Conservation (phyloP, 2,797 vertebrate species). For the Danio aesculapii region DNA sequence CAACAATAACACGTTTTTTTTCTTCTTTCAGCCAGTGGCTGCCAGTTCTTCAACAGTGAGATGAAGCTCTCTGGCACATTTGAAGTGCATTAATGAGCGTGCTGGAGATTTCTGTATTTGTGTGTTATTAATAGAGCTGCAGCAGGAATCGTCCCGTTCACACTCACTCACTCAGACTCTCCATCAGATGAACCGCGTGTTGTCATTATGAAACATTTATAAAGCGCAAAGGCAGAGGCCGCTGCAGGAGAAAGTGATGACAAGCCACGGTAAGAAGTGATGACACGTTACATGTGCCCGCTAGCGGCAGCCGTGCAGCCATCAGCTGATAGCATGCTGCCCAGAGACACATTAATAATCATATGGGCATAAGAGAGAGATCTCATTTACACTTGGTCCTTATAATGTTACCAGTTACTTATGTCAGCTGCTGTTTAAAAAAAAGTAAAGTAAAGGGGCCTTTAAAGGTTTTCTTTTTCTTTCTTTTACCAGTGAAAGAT, state of each 20-base stretch:
- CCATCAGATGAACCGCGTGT: slow-evolving; percentile 2
- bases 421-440: not conserved
- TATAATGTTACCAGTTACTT: slow-evolving; percentile 9
- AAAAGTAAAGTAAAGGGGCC: not conserved
- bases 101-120: slow-evolving; percentile 13
- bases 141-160: slow-evolving; percentile 26
- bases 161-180: slow-evolving; percentile 40
- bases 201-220: slow-evolving; percentile 55
- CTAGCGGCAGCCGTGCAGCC: slow-evolving; percentile 15
- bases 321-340: slow-evolving; percentile 42
- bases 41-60: not conserved
- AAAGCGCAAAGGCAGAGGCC: slow-evolving; percentile 27
- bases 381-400: slow-evolving; percentile 9
- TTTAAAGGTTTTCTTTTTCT: not conserved
- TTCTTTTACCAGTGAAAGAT: not conserved
- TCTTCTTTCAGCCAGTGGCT: slow-evolving; percentile 5
- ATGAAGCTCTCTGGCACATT: slow-evolving; percentile 15
- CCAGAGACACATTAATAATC: slow-evolving; percentile 43
- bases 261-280: slow-evolving; percentile 50
- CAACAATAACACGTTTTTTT: slow-evolving; percentile 58
- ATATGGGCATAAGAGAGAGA: not conserved
- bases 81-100: slow-evolving; percentile 26
- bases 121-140: slow-evolving; percentile 33
- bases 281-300: slow-evolving; percentile 55
- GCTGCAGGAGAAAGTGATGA: slow-evolving; percentile 40